Percentiles rank a stretch among this genome's conserved stretches.
Evolutionary conservation across 1,140 invertebrate genomes (phyloP).

Genomic region (Papilio dardanus): DNA sequence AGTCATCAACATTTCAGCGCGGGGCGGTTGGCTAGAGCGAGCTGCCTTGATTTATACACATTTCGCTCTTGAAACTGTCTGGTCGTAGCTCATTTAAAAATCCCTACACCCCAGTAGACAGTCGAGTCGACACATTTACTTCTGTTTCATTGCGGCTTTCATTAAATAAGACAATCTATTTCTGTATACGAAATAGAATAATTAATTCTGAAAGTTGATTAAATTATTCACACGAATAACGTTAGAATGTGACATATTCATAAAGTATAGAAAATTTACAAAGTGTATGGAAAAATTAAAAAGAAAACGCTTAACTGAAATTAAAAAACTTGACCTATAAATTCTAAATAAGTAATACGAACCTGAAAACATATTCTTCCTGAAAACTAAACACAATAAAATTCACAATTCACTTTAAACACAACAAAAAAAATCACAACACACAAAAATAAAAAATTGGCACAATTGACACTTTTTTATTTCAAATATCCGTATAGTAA

Average conservation of each 20-base stretch:
- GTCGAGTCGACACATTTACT: slow-evolving; percentile 24
- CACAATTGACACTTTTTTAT: not conserved
- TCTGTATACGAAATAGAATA: slow-evolving; percentile 2
- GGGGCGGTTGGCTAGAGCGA: slow-evolving; percentile 65
- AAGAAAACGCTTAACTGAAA: not conserved
- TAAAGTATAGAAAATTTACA: not conserved
- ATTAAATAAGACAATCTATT: slow-evolving; percentile 23
- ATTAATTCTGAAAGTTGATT: not conserved
- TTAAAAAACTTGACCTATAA: not conserved
- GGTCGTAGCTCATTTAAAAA: slow-evolving; percentile 56
- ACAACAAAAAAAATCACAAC: not conserved
- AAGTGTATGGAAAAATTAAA: slow-evolving; percentile 1
- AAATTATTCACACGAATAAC: not conserved
- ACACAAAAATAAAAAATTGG: slow-evolving; percentile 33
- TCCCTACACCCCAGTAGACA: slow-evolving; percentile 11
- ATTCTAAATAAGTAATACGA: not conserved
- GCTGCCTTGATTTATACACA: slow-evolving; percentile 65
- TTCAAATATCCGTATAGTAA: not conserved
- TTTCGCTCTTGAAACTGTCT: slow-evolving; percentile 71
- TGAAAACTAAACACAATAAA: slow-evolving; percentile 17
- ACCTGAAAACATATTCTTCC: slow-evolving; percentile 32
- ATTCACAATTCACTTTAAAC: slow-evolving; percentile 40
- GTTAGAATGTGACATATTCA: not conserved
- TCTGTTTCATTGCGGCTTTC: slow-evolving; percentile 17
- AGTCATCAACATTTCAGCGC: slow-evolving; percentile 74